Conservation (phyloP, 2,113 vertebrate genomes). For the Pseudopodoces humilis region DNA sequence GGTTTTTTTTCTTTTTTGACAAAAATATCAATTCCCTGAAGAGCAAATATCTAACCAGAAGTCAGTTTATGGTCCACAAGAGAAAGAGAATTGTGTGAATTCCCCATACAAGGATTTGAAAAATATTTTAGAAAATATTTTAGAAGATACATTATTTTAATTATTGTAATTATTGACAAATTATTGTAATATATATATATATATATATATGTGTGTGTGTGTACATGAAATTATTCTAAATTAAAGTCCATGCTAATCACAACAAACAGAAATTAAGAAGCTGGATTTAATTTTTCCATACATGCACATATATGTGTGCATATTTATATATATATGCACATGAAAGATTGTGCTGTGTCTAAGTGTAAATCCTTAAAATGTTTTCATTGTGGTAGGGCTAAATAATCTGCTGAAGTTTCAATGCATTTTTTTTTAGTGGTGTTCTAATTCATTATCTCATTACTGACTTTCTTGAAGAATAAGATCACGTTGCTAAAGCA, state of each 20-base stretch:
- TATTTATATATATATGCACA: too few species aligned
- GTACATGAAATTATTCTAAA: background rate
- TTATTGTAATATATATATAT: background rate
- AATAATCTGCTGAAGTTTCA: background rate
- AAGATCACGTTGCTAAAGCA: background rate
- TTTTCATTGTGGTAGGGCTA: background rate
- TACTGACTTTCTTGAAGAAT: background rate
- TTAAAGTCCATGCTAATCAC: background rate
- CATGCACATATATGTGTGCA: fast-evolving
- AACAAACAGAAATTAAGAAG: background rate
- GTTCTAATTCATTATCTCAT: background rate
- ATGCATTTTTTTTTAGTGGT: background rate
- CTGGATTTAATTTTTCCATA: background rate
- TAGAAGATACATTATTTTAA: background rate
- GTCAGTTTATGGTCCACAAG: background rate
- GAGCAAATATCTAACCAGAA: background rate
- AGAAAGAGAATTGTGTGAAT: background rate
- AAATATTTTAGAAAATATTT: background rate
- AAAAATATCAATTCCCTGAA: background rate
- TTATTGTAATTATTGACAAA: too few species aligned
- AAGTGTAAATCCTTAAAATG: background rate
- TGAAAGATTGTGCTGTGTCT: background rate
- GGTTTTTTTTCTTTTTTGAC: fast-evolving
- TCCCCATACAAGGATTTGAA: background rate
- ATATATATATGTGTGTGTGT: background rate